phyloP scores from a whole-genome alignment of 2,888 invertebrate species.

The Nematopogon swammerdamellus region DNA sequence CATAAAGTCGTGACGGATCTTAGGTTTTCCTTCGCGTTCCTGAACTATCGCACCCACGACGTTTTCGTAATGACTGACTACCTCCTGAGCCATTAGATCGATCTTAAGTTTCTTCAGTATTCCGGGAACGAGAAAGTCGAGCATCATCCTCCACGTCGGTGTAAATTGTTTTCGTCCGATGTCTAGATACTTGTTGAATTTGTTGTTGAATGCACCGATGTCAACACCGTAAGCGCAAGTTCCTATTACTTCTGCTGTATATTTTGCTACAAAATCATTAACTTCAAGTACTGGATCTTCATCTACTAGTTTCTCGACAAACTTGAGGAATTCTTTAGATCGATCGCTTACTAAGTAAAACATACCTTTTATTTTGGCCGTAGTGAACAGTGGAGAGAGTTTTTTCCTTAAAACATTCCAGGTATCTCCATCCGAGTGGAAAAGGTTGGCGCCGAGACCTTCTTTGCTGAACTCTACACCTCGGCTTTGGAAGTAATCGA shows the following conservation, averaged over 20 bases:
- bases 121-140: background rate
- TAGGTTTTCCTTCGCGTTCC: background rate
- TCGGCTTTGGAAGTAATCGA: conserved; percentile 5
- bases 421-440: conserved; percentile 7
- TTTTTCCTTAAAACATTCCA: conserved; percentile 8
- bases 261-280: background rate
- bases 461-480: conserved; percentile 5
- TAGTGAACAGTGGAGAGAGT: conserved; percentile 9
- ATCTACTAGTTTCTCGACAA: background rate
- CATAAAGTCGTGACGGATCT: background rate
- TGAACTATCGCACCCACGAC: background rate
- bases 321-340: background rate
- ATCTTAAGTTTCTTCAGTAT: background rate
- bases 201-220: background rate
- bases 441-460: conserved; percentile 4
- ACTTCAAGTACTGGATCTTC: background rate
- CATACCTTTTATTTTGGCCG: conserved; percentile 10
- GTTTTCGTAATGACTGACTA: background rate
- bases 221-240: conserved; percentile 1
- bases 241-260: background rate
- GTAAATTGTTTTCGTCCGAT: background rate
- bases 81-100: background rate
- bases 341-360: conserved; percentile 5
- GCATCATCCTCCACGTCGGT: background rate
- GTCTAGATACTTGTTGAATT: background rate